phyloP scores from a whole-genome alignment of 2,888 invertebrate genomes.

The Synanthedon andrenaeformis region DNA sequence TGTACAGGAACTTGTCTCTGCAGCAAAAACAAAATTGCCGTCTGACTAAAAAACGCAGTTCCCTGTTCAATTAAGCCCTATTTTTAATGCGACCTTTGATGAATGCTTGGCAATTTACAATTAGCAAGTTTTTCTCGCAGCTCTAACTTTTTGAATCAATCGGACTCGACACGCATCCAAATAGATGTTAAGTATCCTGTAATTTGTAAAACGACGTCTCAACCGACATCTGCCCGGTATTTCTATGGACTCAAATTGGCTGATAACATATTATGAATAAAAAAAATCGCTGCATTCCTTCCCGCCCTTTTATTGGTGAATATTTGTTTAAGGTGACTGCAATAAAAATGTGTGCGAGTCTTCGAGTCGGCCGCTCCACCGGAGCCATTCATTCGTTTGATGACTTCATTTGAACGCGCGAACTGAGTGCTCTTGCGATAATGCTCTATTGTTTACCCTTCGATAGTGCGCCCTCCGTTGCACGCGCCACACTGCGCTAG shows the following conservation, averaged over 20 bases:
- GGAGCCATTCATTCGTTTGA: conserved; percentile 67
- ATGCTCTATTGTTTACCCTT: conserved; percentile 70
- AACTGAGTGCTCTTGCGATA: conserved; percentile 63
- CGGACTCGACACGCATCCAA: background rate
- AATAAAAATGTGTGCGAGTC: conserved; percentile 65
- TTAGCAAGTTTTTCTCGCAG: background rate
- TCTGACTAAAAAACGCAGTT: background rate
- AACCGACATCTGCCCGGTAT: conserved; percentile 18
- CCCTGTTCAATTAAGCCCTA: background rate
- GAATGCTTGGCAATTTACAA: background rate
- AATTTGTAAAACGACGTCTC: conserved; percentile 3
- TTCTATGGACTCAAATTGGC: conserved; percentile 20
- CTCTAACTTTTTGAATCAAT: background rate
- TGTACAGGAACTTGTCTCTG: background rate
- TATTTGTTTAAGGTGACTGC: conserved; percentile 38
- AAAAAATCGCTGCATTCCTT: conserved; percentile 19
- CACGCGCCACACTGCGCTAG: conserved; percentile 57
- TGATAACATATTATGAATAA: conserved; percentile 24
- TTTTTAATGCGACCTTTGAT: background rate
- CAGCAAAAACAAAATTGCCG: background rate
- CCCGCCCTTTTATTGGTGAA: conserved; percentile 19
- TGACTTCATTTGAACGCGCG: conserved; percentile 67
- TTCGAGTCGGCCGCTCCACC: conserved; percentile 50
- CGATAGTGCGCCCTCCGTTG: conserved; percentile 64
- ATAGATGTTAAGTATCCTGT: background rate